These are phyloP conservation scores for Listronotus oregonensis DNA, from an alignment of 1,140 invertebrate species.

Conservation along the genomic window DNA sequence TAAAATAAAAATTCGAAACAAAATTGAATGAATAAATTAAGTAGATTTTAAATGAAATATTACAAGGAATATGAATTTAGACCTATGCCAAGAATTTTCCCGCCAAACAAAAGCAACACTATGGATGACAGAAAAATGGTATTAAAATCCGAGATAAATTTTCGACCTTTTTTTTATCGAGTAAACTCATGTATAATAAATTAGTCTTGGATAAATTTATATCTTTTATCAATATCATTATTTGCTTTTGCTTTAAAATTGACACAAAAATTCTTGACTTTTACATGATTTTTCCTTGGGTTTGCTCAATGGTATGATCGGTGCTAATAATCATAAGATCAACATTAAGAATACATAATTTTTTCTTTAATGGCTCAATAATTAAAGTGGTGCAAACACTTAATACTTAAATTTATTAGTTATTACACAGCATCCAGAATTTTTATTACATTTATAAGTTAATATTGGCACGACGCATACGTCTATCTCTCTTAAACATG, in stretches of 20 bases:
- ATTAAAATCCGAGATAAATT: too few relatives aligned
- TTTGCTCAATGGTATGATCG: constrained; percentile 6
- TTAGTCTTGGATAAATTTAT: too few relatives aligned
- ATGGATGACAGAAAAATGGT: too few relatives aligned
- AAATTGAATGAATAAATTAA: constrained; percentile 4
- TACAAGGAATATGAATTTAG: constrained; percentile 5
- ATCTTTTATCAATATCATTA: too few relatives aligned
- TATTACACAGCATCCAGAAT: constrained; percentile 29
- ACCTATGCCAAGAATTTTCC: constrained; percentile 4
- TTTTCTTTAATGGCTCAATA: constrained; percentile 6
- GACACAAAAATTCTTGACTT: too few relatives aligned
- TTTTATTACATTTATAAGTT: constrained; percentile 37
- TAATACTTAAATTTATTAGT: constrained; percentile 24
- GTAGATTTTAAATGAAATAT: constrained; percentile 14
- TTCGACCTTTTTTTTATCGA: too few relatives aligned
- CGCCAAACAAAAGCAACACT: background rate
- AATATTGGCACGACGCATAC: constrained; percentile 38
- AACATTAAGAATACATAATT: constrained; percentile 14
- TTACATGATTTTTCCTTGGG: too few relatives aligned
- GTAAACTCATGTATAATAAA: too few relatives aligned
- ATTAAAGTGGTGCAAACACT: constrained; percentile 34
- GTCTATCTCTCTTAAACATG: constrained; percentile 10
- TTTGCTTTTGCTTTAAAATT: too few relatives aligned
- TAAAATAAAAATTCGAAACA: background rate
- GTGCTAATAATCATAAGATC: constrained; percentile 30